A percentile compares a stretch with the other conserved stretches of the same genome.
Conservation (phyloP, 92 coral and sea anemone species). For the Phenganax marumi region DNA sequence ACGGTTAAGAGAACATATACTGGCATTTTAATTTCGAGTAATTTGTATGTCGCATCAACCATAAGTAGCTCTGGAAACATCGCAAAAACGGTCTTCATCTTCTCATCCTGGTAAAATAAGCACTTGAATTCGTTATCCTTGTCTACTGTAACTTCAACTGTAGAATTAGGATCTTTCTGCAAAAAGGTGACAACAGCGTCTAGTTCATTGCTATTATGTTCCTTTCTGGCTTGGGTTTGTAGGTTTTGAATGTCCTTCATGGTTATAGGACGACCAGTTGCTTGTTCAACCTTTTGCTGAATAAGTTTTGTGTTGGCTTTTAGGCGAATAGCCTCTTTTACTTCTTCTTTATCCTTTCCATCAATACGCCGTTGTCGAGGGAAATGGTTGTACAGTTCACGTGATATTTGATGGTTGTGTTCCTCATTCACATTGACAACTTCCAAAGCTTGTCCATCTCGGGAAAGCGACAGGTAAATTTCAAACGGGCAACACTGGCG, state of each 20-base stretch:
- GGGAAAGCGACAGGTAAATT: slow-evolving; percentile 21
- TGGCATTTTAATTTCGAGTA: slow-evolving; percentile 50
- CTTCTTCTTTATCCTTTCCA: slow-evolving; percentile 4
- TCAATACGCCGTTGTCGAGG: slow-evolving; percentile 15
- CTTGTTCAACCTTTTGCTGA: not conserved
- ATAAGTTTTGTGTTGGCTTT: slow-evolving; percentile 11
- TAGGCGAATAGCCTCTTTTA: slow-evolving; percentile 5
- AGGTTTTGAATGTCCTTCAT: slow-evolving; percentile 21
- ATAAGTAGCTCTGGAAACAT: slow-evolving; percentile 32
- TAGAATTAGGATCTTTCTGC: slow-evolving; percentile 22
- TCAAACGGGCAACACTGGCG: slow-evolving; percentile 42
- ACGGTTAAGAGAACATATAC: slow-evolving; percentile 51
- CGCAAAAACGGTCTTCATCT: slow-evolving; percentile 47
- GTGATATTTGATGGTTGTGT: slow-evolving; percentile 30
- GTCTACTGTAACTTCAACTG: slow-evolving; percentile 47
- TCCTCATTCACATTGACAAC: slow-evolving; percentile 23
- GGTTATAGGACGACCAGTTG: slow-evolving; percentile 6
- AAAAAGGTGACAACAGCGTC: slow-evolving; percentile 1
- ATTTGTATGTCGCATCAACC: slow-evolving; percentile 58
- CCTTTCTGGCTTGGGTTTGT: slow-evolving; percentile 19
- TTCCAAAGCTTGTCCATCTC: slow-evolving; percentile 35
- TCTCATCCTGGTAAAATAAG: slow-evolving; percentile 49
- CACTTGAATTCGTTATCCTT: slow-evolving; percentile 52
- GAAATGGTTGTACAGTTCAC: slow-evolving; percentile 11
- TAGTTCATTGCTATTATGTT: slow-evolving; percentile 23